Conservation (phyloP, 2,888 invertebrate genomes). For the Sphinx pinastri region DNA sequence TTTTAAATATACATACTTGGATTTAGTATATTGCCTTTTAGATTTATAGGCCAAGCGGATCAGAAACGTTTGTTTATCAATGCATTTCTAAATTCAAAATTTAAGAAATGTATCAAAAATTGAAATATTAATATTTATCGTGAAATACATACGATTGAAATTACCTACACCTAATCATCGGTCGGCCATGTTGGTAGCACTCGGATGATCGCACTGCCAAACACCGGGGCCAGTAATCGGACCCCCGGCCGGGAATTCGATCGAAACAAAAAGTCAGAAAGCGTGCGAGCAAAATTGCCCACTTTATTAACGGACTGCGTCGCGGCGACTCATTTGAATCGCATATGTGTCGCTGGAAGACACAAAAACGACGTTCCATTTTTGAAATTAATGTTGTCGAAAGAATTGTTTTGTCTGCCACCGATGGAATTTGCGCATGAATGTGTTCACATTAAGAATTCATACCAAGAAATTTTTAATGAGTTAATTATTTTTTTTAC, state of each 20-base stretch:
- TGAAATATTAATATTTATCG: neutral
- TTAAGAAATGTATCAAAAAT: too few relatives aligned
- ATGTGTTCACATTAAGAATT: neutral
- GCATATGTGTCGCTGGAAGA: neutral
- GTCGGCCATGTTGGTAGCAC: constrained; percentile 56
- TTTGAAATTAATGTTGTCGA: neutral
- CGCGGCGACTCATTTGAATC: neutral
- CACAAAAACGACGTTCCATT: neutral
- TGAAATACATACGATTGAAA: neutral
- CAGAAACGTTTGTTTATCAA: too few relatives aligned
- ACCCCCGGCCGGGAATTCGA: constrained; percentile 53
- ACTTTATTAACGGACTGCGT: constrained; percentile 55
- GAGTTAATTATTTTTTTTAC: too few relatives aligned
- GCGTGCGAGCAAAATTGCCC: constrained; percentile 54
- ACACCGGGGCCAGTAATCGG: constrained; percentile 48
- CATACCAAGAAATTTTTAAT: neutral
- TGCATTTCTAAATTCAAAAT: too few relatives aligned
- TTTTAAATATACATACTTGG: too few relatives aligned
- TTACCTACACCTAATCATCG: constrained; percentile 41
- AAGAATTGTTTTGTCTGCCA: neutral
- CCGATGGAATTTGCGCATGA: neutral
- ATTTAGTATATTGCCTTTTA: too few relatives aligned
- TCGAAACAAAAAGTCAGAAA: constrained; percentile 61
- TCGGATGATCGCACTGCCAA: constrained; percentile 58
- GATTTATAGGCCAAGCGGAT: too few relatives aligned